Conservation (phyloP, 1,140 invertebrate species). For the Littorina saxatilis region DNA sequence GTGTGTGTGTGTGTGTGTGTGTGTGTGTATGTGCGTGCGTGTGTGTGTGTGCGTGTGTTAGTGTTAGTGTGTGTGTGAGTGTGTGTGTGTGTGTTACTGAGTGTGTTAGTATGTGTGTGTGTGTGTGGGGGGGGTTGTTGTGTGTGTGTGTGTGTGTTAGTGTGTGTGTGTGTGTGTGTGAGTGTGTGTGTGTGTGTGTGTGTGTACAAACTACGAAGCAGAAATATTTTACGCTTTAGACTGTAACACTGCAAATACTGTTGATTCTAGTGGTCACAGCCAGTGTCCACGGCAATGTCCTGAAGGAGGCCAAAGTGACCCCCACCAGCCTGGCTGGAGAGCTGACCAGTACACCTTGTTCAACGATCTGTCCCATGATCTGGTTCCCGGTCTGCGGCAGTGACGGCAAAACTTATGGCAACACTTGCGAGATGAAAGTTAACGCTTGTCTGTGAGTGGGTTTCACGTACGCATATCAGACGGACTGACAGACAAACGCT, state of each 20-base stretch:
- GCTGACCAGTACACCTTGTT: not conserved
- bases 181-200: too few relatives aligned
- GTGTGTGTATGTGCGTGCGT: slow-evolving; percentile 1
- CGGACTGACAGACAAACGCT: not conserved
- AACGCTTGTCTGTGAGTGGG: not conserved
- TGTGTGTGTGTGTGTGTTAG: too few relatives aligned
- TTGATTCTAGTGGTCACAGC: too few relatives aligned
- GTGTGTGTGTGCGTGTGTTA: not conserved
- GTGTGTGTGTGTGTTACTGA: too few relatives aligned
- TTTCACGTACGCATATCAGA: not conserved
- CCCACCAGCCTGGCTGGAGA: not conserved
- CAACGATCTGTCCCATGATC: not conserved
- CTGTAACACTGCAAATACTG: too few relatives aligned
- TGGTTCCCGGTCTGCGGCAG: not conserved
- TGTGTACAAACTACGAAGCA: too few relatives aligned
- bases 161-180: too few relatives aligned
- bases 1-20: slow-evolving; percentile 15
- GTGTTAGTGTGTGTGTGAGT: too few relatives aligned
- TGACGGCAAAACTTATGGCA: slow-evolving; percentile 2
- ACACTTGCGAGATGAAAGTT: not conserved
- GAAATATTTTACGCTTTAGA: too few relatives aligned
- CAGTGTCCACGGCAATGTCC: too few relatives aligned
- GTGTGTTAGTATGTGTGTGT: too few relatives aligned
- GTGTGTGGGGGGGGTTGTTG: too few relatives aligned
- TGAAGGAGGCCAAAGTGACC: not conserved